phyloP scores from a whole-genome alignment of 64 coral and sea anemone genomes.

The Dendrophyllia cribrosa region DNA sequence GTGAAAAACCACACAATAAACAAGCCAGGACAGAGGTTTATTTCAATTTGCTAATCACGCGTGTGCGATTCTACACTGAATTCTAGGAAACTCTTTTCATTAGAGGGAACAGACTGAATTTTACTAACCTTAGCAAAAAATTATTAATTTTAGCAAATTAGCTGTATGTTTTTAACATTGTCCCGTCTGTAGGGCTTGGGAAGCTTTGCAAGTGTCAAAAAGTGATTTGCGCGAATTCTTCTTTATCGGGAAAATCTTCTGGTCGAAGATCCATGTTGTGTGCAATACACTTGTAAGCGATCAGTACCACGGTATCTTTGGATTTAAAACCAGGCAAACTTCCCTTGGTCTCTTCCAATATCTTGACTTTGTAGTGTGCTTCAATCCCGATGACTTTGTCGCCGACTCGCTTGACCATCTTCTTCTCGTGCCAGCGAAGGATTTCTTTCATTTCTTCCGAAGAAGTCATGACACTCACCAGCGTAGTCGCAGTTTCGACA shows the following conservation, averaged over 20 bases:
- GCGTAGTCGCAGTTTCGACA: background rate
- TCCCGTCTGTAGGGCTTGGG: too few species aligned
- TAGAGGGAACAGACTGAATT: too few species aligned
- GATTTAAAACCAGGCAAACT: background rate
- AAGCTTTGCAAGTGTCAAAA: background rate
- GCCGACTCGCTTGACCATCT: background rate
- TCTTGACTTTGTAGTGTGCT: background rate
- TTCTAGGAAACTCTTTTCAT: too few species aligned
- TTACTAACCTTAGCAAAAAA: too few species aligned
- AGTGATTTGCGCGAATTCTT: background rate
- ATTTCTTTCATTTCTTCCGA: conserved; percentile 7
- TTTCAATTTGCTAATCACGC: too few species aligned
- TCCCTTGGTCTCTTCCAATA: conserved; percentile 24
- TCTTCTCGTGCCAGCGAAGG: background rate
- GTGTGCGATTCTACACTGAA: too few species aligned
- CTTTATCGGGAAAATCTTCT: background rate
- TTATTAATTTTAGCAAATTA: too few species aligned
- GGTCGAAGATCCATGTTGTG: background rate
- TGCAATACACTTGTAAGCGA: background rate
- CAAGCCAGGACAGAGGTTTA: too few species aligned
- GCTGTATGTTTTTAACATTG: too few species aligned
- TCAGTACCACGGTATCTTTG: background rate
- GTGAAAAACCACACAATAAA: too few species aligned
- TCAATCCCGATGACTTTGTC: conserved; percentile 6
- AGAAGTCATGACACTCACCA: background rate